Evolutionary conservation across 2,113 vertebrate genomes (phyloP), one percentile per base, ranked within the genome.

Genomic region (Onychostoma macrolepis): DNA sequence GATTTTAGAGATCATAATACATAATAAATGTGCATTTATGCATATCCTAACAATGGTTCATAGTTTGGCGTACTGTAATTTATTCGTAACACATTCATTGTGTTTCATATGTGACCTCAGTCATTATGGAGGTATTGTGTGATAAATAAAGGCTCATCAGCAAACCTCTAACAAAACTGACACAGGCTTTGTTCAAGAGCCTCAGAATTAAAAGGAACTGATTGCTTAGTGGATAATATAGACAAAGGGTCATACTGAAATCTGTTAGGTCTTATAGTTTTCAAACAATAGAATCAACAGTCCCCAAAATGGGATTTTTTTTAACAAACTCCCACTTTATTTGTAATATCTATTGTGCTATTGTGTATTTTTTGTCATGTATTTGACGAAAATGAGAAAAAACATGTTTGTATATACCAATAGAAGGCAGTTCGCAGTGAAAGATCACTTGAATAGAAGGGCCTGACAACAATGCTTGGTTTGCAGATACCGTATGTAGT

Each of bases 141-240:
- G 58, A 65, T 65, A 63, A 65, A 81, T 81, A 36, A n/a, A 65
- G 38, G 24, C 79, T 81, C 79, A 65, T 81, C 36, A 81, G 38
- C n/a, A 81, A 65, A 45, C 78, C 6, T 41, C 6, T 41, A 61
- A 80, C n/a, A 81, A 80, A 17, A 61, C 24, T 4, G 41, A 19
- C n/a, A 43, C 0, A 1, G 56, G 24, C 24, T 28, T 58, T 28
- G 65, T 65, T 81, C 36, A 41, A 65, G 38, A 45, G 58, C 43
- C 28, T 83, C 28, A 33, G 28, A 83, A 48, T 36, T 50, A 33
- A 67, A 83, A 30, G 41, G 9, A 83, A 24, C 45, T 83, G 80
- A 71, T 69, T 83, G 43, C 63, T 69, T 71, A 67, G 7, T 83
- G 41, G 71, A 28, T 6, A 26, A 83, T 33, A 33, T 15, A 69